These are phyloP conservation scores for Eupithecia tripunctaria DNA, from an alignment of 2,888 invertebrate genomes.

Conservation along the genomic window DNA sequence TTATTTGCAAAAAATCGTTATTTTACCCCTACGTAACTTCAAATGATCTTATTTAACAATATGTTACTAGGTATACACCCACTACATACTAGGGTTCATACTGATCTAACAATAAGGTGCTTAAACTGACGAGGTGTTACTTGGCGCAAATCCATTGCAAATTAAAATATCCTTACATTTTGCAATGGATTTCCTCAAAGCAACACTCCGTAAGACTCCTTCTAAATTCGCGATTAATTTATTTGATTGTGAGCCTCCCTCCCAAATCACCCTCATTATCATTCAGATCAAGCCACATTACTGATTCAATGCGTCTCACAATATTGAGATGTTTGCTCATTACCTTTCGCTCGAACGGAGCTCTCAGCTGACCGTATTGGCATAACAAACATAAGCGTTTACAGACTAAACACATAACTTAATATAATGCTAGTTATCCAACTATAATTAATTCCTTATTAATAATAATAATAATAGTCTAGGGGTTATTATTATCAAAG, in stretches of 20 bases:
- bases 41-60: too few species aligned
- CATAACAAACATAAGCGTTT: constrained; percentile 32
- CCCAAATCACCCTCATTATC: background rate
- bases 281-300: constrained; percentile 20
- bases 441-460: background rate
- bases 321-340: constrained; percentile 27
- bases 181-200: too few species aligned
- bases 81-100: too few species aligned
- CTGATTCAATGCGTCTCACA: constrained; percentile 26
- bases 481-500: background rate
- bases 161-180: too few species aligned
- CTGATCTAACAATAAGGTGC: too few species aligned
- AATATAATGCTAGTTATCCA: background rate
- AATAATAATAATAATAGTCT: background rate
- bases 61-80: too few species aligned
- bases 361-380: constrained; percentile 22
- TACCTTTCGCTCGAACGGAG: constrained; percentile 26
- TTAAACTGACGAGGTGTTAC: too few species aligned
- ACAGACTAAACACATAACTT: constrained; percentile 16
- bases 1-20: too few species aligned
- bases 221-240: background rate
- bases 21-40: too few species aligned
- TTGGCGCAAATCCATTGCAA: too few species aligned
- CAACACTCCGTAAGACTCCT: too few species aligned
- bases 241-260: background rate